Evolutionary conservation across 2,888 invertebrate species (phyloP).

Genomic region (Dusona sp.): DNA sequence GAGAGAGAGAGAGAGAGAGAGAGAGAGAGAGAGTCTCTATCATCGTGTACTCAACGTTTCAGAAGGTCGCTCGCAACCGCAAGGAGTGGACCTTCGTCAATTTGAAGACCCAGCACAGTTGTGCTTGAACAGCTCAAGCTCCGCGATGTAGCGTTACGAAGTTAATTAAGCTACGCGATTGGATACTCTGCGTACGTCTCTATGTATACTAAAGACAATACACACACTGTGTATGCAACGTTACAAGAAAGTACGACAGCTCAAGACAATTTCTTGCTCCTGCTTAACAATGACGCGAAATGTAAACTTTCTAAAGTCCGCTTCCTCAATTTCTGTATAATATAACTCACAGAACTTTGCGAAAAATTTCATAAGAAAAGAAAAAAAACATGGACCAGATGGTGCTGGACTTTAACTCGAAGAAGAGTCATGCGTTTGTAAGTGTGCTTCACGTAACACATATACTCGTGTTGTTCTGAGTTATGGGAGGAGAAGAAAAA

Average conservation of each 20-base stretch:
- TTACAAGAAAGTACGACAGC: slow-evolving; percentile 12
- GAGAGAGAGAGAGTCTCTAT: slow-evolving; percentile 42
- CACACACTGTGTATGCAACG: neutral
- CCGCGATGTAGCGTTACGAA: slow-evolving; percentile 51
- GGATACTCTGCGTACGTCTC: slow-evolving; percentile 37
- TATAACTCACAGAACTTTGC: slow-evolving; percentile 27
- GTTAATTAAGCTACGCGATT: slow-evolving; percentile 66
- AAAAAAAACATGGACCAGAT: slow-evolving; percentile 6
- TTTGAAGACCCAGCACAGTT: slow-evolving; percentile 54
- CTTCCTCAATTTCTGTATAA: slow-evolving; percentile 50
- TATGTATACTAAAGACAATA: neutral
- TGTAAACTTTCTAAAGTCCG: slow-evolving; percentile 49
- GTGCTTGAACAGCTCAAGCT: slow-evolving; percentile 42
- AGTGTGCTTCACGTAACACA: slow-evolving; percentile 4
- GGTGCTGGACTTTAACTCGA: slow-evolving; percentile 40
- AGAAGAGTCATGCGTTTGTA: slow-evolving; percentile 21
- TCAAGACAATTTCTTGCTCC: slow-evolving; percentile 26
- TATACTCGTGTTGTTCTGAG: slow-evolving; percentile 25
- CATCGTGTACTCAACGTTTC: slow-evolving; percentile 65
- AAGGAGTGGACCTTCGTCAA: slow-evolving; percentile 62
- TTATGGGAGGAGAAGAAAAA: slow-evolving; percentile 1
- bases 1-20: slow-evolving; percentile 15
- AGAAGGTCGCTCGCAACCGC: slow-evolving; percentile 56
- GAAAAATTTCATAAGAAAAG: slow-evolving; percentile 11
- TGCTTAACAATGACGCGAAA: slow-evolving; percentile 31